phyloP scores from a whole-genome alignment of 2,797 vertebrate genomes.

The Dryobates pubescens region DNA sequence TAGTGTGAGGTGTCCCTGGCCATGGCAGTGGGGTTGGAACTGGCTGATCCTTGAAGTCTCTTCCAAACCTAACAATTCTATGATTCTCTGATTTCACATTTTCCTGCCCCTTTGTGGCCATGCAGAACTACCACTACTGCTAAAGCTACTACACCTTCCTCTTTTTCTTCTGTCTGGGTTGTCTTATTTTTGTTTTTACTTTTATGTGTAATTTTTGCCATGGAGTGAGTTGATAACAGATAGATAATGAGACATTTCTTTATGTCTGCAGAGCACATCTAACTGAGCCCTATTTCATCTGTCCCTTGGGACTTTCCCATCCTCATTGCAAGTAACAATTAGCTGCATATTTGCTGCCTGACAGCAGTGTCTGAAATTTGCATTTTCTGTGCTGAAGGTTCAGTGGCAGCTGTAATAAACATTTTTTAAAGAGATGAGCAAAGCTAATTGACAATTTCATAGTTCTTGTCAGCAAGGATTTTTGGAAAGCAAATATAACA shows the following conservation, averaged over 20 bases:
- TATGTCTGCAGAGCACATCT: not conserved
- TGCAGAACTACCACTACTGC: no score
- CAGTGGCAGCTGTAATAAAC: not conserved
- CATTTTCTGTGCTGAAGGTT: not conserved
- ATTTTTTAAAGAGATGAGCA: not conserved
- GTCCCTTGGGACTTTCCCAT: not conserved
- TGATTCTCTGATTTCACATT: no score
- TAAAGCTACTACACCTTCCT: no score
- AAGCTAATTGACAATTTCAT: not conserved
- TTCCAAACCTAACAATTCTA: no score
- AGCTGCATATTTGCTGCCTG: conserved; percentile 19
- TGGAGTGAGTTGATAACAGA: not conserved
- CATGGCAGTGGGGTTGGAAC: no score
- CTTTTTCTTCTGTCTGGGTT: no score
- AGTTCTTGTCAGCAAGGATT: not conserved
- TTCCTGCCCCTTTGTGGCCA: no score
- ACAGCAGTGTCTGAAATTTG: not conserved
- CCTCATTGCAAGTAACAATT: conserved; percentile 1
- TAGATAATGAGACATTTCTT: not conserved
- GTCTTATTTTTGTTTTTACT: no score
- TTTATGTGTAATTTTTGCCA: not conserved
- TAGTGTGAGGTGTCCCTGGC: no score
- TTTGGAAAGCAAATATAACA: no score
- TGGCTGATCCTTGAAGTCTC: no score
- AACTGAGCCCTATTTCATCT: not conserved